Percentiles rank a stretch among this genome's conserved stretches.
phyloP scores from a whole-genome alignment of 2,113 vertebrate species.

The Charina bottae region DNA sequence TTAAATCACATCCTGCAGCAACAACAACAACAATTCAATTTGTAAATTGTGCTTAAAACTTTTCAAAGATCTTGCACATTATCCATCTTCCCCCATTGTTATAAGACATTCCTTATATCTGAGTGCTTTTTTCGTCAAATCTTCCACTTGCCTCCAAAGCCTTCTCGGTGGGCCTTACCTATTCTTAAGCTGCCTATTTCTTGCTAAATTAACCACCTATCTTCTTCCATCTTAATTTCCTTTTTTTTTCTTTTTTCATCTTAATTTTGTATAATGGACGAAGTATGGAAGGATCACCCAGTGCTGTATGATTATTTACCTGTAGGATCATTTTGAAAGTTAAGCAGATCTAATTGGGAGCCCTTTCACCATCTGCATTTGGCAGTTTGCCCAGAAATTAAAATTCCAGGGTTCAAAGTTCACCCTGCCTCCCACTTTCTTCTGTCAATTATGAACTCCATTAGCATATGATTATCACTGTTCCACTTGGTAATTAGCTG shows the following conservation, averaged over 20 bases:
- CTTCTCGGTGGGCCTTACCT: background rate
- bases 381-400: background rate
- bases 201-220: background rate
- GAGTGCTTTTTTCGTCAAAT: background rate
- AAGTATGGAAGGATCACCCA: slow-evolving; percentile 45
- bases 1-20: too few relatives aligned
- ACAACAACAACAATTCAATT: too few relatives aligned
- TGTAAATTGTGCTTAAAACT: too few relatives aligned
- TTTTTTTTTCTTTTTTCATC: background rate
- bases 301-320: slow-evolving; percentile 11
- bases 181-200: background rate
- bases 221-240: background rate
- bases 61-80: too few relatives aligned
- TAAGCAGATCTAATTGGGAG: background rate
- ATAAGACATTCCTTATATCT: too few relatives aligned
- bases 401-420: background rate
- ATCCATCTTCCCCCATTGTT: too few relatives aligned
- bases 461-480: background rate
- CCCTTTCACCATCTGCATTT: slow-evolving; percentile 1
- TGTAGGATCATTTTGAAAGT: background rate
- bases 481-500: background rate
- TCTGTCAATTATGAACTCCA: background rate
- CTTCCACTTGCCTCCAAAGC: background rate
- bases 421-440: background rate
- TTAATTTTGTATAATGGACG: slow-evolving; percentile 9